phyloP scores from a whole-genome alignment of 2,888 invertebrate genomes.

The Theretra japonica region DNA sequence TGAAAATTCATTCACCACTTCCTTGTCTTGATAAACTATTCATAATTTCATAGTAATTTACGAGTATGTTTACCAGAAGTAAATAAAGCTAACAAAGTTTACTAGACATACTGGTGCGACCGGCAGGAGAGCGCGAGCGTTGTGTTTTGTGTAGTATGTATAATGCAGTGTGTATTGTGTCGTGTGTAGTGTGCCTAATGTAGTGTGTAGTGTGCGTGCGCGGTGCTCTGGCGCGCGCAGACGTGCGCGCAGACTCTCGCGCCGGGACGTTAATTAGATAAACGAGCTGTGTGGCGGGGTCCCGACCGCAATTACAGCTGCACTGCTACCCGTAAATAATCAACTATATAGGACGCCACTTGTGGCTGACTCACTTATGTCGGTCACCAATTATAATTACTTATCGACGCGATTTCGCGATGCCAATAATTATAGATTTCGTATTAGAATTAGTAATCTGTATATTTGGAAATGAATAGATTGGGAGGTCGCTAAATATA shows the following conservation, averaged over 20 bases:
- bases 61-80: background rate
- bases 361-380: slow-evolving; percentile 69
- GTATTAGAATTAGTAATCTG: background rate
- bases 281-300: slow-evolving; percentile 81
- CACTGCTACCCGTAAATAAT: slow-evolving; percentile 77
- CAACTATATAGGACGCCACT: slow-evolving; percentile 75
- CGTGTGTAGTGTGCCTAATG: too few relatives aligned
- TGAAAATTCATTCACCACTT: too few relatives aligned
- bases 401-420: slow-evolving; percentile 52
- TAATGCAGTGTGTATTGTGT: too few relatives aligned
- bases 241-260: slow-evolving; percentile 53
- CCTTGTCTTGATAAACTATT: too few relatives aligned
- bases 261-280: slow-evolving; percentile 79
- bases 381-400: slow-evolving; percentile 54
- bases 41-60: too few relatives aligned
- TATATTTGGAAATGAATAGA: background rate
- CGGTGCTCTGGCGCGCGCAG: slow-evolving; percentile 9
- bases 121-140: background rate
- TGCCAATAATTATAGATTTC: slow-evolving; percentile 9
- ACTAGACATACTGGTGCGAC: background rate
- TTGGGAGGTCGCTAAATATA: too few relatives aligned
- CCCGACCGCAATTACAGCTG: slow-evolving; percentile 81
- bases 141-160: too few relatives aligned
- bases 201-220: background rate
- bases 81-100: slow-evolving; percentile 1